Evolutionary conservation across 1,140 invertebrate species (phyloP), one percentile per base, ranked within the genome.

Genomic region (Protaetia brevitarsis): DNA sequence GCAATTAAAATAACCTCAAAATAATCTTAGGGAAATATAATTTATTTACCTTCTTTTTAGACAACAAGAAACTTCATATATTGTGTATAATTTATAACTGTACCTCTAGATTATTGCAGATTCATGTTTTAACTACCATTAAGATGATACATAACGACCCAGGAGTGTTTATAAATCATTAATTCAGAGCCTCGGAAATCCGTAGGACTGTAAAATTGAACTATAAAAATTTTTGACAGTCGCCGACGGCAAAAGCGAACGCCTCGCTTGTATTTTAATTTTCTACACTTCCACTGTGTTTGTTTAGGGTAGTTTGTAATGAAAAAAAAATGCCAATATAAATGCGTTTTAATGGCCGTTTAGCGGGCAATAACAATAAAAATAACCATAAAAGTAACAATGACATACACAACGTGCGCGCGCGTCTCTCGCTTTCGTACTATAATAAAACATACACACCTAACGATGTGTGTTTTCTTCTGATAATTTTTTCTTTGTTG

Each of bases 331-430:
- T 69, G 66, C 66, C 65, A 70, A 74, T 75, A 74, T 74, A 74
- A 74, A 71, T 65, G 64, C 69, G 62, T 71, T 51, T 75, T 75
- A 74, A 75, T 75, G 67, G 71, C 72, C 66, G 71, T 66, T 75
- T 75, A 75, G 68, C 68, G 69, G 71, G 71, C 71, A 69, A 75
- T 75, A 75, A 74, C 71, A 75, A 74, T 75, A 75, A 75, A 75
- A 66, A 63, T 70, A 71, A 66, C 68, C 68, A 69, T 75, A 74
- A 75, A 75, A 3, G 57, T 51, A 28, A 59, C 57, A 59, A 59
- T 59, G 57, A 59, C 10, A 59, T 59, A 29, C n/a, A 59, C 57
- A 59, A 59, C 29, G 8, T 51, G 41, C 41, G 41, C 41, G 16
- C 57, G 26, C 26, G 51, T 59, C 57, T 59, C 26, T 29, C 10